Evolutionary conservation across 35 echinoderm and acorn worm genomes (phyloP).

Genomic region (Holothuria glaberrima): DNA sequence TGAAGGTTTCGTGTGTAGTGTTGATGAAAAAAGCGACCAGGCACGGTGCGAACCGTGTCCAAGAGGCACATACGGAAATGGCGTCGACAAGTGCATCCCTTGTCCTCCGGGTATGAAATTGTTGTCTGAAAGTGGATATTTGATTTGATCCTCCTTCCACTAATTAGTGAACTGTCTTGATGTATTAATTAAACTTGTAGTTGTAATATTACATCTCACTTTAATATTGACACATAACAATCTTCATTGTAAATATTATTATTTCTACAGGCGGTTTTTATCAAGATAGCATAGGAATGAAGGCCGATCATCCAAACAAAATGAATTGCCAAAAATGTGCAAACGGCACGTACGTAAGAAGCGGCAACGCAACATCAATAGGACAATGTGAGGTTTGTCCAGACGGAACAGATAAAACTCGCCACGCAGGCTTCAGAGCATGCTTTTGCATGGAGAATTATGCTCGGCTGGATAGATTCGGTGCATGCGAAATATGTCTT

Average conservation of each 20-base stretch:
- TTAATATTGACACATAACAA: neutral
- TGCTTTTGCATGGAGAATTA: conserved; percentile 40
- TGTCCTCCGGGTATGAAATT: neutral
- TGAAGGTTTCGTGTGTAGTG: neutral
- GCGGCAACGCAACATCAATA: neutral
- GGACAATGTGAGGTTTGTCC: conserved; percentile 58
- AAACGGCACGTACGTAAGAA: conserved; percentile 36
- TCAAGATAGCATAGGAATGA: conserved; percentile 15
- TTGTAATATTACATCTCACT: neutral
- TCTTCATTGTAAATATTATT: neutral
- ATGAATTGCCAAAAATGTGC: conserved; percentile 43
- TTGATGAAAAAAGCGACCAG: neutral
- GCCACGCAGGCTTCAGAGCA: conserved; percentile 38
- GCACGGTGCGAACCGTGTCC: neutral
- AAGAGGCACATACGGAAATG: conserved; percentile 16
- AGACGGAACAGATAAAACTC: conserved; percentile 42
- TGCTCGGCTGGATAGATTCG: conserved; percentile 41
- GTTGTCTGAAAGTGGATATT: neutral
- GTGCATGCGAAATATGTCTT: conserved; percentile 32
- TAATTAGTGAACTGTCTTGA: neutral
- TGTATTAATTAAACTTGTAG: neutral
- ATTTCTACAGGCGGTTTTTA: conserved; percentile 51
- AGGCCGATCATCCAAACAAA: neutral
- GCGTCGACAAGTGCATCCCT: neutral
- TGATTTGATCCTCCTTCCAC: neutral